A percentile compares a stretch with the other conserved stretches of the same genome.
These are phyloP conservation scores for Raphicerus campestris DNA, from an alignment of 2,113 vertebrate genomes.

Conservation along the genomic window DNA sequence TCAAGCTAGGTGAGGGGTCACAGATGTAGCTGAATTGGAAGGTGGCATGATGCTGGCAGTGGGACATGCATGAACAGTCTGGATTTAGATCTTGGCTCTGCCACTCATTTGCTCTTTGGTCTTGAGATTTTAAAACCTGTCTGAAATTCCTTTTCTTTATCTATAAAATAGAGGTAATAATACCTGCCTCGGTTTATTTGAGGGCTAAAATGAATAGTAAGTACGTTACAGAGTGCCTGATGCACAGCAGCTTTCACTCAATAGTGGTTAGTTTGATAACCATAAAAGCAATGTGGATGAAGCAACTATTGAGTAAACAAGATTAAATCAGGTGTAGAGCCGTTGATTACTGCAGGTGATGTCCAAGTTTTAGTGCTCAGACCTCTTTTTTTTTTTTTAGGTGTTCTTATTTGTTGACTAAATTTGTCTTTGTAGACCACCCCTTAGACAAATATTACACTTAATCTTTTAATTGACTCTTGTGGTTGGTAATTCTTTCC, in stretches of 20 bases:
- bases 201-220: not conserved
- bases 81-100: not conserved
- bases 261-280: not conserved
- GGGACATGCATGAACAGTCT: not conserved
- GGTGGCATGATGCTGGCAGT: not conserved
- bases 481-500: slow-evolving; percentile 26
- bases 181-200: not conserved
- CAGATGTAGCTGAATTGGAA: not conserved
- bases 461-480: not conserved
- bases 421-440: not conserved
- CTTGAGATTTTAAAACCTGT: not conserved
- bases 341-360: not conserved
- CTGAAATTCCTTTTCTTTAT: slow-evolving; percentile 30
- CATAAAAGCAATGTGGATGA: not conserved
- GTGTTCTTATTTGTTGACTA: not conserved
- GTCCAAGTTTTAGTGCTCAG: not conserved
- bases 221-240: not conserved
- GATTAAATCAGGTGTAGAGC: not conserved
- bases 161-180: not conserved
- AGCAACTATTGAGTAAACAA: not conserved
- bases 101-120: not conserved
- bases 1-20: not conserved
- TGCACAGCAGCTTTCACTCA: not conserved
- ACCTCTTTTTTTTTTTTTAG: not conserved
- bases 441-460: slow-evolving; percentile 13